These are phyloP conservation scores for Apodemia zela DNA, from an alignment of 2,888 invertebrate species.

Conservation along the genomic window DNA sequence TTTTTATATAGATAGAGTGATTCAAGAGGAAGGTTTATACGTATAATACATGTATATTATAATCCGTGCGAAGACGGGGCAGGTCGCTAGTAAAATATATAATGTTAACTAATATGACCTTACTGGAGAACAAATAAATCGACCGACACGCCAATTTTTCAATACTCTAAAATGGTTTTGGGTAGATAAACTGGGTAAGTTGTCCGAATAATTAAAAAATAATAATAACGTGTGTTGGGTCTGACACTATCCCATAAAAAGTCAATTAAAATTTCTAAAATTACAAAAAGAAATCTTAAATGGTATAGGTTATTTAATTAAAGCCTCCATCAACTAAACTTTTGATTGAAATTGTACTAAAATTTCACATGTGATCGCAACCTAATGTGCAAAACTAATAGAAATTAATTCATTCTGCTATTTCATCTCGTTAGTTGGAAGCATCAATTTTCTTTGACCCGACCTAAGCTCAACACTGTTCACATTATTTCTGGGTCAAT, in stretches of 20 bases:
- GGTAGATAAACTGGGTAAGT: too few species aligned
- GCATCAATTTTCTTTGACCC: conserved; percentile 40
- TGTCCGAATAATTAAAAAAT: too few species aligned
- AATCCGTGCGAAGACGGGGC: too few species aligned
- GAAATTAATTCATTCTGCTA: conserved; percentile 31
- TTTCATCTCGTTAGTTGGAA: conserved; percentile 28
- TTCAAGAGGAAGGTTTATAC: too few species aligned
- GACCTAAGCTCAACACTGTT: conserved; percentile 43
- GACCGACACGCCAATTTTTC: too few species aligned
- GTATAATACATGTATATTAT: too few species aligned
- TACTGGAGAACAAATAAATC: too few species aligned
- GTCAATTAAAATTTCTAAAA: neutral
- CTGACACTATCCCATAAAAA: neutral
- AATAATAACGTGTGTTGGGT: too few species aligned
- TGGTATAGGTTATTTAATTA: neutral
- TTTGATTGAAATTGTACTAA: conserved; percentile 23
- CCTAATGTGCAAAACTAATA: conserved; percentile 25
- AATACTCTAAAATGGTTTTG: too few species aligned
- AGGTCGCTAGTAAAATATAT: too few species aligned
- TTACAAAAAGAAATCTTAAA: conserved; percentile 7
- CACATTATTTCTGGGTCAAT: conserved; percentile 53
- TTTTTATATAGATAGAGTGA: too few species aligned
- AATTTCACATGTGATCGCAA: conserved; percentile 14
- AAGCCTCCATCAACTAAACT: conserved; percentile 15
- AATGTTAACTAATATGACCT: too few species aligned